These are phyloP conservation scores for Chirona hameri DNA, from an alignment of 2,888 invertebrate genomes.

Conservation along the genomic window DNA sequence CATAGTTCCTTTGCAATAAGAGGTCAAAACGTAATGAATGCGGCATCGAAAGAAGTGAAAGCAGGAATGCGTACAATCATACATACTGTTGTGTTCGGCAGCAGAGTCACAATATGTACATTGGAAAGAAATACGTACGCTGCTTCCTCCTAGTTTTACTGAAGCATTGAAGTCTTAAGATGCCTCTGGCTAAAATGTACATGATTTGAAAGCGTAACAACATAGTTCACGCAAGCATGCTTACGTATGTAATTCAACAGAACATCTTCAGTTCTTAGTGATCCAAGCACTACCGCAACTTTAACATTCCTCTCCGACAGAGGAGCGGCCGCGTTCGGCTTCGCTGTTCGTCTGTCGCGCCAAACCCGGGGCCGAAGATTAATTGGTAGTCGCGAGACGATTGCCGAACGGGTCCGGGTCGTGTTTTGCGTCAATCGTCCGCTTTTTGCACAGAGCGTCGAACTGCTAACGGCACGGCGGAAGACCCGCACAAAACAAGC, in stretches of 20 bases:
- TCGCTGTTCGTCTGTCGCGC: neutral
- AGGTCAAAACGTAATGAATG: too few relatives aligned
- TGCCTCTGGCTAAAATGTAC: too few relatives aligned
- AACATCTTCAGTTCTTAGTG: neutral
- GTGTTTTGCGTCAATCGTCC: constrained; percentile 7
- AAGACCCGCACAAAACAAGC: neutral
- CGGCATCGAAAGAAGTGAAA: too few relatives aligned
- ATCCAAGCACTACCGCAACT: neutral
- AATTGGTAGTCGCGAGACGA: neutral
- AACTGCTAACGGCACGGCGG: neutral
- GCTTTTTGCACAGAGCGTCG: neutral
- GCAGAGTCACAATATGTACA: too few relatives aligned
- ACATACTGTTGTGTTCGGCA: too few relatives aligned
- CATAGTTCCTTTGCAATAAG: too few relatives aligned
- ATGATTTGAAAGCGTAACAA: too few relatives aligned
- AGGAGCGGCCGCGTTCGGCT: neutral
- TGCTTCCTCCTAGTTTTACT: too few relatives aligned
- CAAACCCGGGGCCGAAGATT: neutral
- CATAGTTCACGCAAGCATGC: neutral
- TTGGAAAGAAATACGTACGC: too few relatives aligned
- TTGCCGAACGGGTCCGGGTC: neutral
- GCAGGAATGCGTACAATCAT: too few relatives aligned
- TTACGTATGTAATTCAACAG: neutral
- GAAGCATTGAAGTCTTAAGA: too few relatives aligned
- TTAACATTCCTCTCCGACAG: neutral